Conservation (phyloP, 2,888 invertebrate genomes). For the Strigamia transsilvanica region DNA sequence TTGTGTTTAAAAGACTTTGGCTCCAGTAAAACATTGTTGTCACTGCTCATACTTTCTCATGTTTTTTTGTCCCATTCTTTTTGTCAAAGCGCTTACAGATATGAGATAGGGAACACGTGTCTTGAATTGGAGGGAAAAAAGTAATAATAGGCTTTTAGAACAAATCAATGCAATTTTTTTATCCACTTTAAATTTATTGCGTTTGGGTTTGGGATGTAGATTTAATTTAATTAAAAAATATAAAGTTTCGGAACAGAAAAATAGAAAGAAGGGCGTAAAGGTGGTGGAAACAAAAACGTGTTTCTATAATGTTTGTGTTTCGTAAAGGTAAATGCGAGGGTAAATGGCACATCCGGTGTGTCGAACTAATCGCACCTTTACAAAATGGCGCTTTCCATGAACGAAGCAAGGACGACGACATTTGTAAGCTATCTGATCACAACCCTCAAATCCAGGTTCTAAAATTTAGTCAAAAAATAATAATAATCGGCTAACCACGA, state of each 20-base stretch:
- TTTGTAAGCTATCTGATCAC: not conserved
- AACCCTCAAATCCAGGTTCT: not conserved
- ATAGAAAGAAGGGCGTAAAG: not conserved
- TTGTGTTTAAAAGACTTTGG: slow-evolving; percentile 15
- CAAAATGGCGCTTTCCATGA: not conserved
- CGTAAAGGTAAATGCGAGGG: not conserved
- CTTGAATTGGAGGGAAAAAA: not conserved
- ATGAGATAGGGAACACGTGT: not conserved
- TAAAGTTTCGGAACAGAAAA: not conserved
- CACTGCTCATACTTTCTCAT: not conserved
- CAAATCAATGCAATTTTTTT: not conserved
- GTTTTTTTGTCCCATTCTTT: not conserved
- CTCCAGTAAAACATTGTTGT: not conserved
- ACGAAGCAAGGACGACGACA: not conserved
- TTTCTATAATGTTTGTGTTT: not conserved
- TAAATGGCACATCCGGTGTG: not conserved
- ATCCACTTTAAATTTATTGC: too few relatives aligned
- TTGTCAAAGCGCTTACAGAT: not conserved
- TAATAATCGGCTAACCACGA: not conserved
- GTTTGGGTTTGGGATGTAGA: too few relatives aligned
- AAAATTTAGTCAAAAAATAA: not conserved
- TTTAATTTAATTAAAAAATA: not conserved
- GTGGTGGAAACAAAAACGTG: not conserved
- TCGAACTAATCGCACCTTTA: not conserved
- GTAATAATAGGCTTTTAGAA: not conserved